Evolutionary conservation across 2,113 vertebrate genomes (phyloP), one percentile per base, ranked within the genome.

Genomic region (Lepus americanus): DNA sequence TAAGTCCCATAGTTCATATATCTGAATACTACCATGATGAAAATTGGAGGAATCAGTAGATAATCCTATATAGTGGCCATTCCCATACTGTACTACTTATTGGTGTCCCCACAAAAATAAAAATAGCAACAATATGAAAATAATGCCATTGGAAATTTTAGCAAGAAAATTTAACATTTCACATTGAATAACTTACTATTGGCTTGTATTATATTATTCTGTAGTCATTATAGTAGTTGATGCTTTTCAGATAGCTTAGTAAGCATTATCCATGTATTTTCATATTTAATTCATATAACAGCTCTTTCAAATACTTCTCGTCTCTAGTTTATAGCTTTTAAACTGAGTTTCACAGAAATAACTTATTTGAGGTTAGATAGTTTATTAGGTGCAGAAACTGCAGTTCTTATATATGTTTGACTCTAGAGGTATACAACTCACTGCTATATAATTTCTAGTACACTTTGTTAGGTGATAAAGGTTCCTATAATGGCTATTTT

Each of bases 241-340:
- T 94, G 66, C 9, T 94, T 90, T 69, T 1, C 6, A 61, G 1
- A 22, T 39, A 14, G 36, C 14, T 95, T 80, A 84, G 23, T 69
- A 80, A 93, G 23, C 29, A 77, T 72, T 92, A 90, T 74, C n/a
- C 5, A 25, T 13, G 0, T 64, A 69, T 93, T 63, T 81, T 88
- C 3, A 77, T 19, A 81, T 59, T 90, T 74, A 87, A 76, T 10
- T 10, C 64, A 88, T 70, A 49, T 51, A 27, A 27, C 6, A 76
- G 6, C 19, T 1, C 14, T 87, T 70, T 51, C 4, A 89, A 81
- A 17, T 79, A 63, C 13, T 87, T 39, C n/a, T 39, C 74, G 87
- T 36, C 49, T 81, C 29, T 87, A 39, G 19, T 74, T 69, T n/a
- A 76, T n/a, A 83, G 10, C 72, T 69, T 95, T 94, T 78, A 82